These are phyloP conservation scores for Lemur catta DNA, from an alignment of 2,797 vertebrate species.

Conservation along the genomic window DNA sequence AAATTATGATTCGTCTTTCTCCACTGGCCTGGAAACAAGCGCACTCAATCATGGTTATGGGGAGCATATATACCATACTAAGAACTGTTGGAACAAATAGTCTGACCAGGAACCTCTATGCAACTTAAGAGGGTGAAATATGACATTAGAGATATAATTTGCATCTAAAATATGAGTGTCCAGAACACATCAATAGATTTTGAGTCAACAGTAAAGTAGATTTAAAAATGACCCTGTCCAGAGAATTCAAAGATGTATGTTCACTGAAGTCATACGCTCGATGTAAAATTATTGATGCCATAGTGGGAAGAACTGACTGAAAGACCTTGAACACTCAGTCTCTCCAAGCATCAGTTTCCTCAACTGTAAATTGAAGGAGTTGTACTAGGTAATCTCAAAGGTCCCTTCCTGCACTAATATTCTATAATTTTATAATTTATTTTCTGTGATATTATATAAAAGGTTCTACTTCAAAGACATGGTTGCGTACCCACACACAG, in stretches of 20 bases:
- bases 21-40: neutral
- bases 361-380: neutral
- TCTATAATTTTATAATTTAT: neutral
- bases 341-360: neutral
- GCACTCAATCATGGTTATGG: neutral
- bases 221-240: slow-evolving; percentile 40
- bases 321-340: neutral
- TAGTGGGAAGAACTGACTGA: neutral
- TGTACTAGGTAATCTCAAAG: neutral
- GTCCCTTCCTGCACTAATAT: neutral
- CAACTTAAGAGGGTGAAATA: slow-evolving; percentile 46
- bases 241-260: slow-evolving; percentile 27
- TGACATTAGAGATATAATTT: neutral
- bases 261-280: neutral
- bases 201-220: neutral
- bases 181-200: slow-evolving; percentile 25
- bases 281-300: neutral
- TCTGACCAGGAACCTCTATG: neutral
- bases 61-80: slow-evolving; percentile 8
- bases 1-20: slow-evolving; percentile 38
- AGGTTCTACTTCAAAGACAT: neutral
- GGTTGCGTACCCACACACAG: neutral
- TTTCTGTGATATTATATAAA: neutral
- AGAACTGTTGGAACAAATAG: slow-evolving; percentile 13
- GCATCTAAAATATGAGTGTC: slow-evolving; percentile 45